Evolutionary conservation across 2,797 vertebrate genomes (phyloP), one percentile per base, ranked within the genome.

Genomic region (Poeciliopsis infans): DNA sequence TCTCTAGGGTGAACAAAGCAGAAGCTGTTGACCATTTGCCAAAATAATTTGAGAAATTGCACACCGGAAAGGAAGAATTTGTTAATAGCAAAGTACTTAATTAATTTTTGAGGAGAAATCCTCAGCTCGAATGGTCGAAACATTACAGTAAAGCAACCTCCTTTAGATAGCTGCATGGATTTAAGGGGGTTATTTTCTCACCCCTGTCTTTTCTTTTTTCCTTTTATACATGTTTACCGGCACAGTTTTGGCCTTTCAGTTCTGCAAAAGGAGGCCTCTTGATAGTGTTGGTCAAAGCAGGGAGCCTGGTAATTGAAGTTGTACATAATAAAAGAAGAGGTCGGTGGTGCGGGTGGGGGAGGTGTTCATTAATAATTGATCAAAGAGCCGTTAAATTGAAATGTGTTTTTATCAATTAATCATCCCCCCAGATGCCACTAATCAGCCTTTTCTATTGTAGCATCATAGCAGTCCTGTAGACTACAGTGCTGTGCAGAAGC

Each of bases 331-430:
- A 93, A 92, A 86, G 81, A 84, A 86, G 82, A 72, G 77, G 31
- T 45, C 28, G 13, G 25, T 46, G 45, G 49, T 20, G 5, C 4
- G 55, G 12, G 68, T 66, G 72, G 75, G 69, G 79, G 43, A n/a
- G 72, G 75, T 82, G 85, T 87, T 89, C 88, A 92, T 95, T 92
- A 93, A 95, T 94, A 94, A 94, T 92, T 94, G 90, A 95, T 94
- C 92, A 94, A 93, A 95, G 92, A 86, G 90, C 90, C 77, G 76
- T 94, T 93, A 94, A 95, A 95, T 91, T 89, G 92, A 94, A 94
- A 95, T 92, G 90, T 91, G 92, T 94, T 94, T 91, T 88, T 91
- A 92, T 95, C 92, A 95, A 95, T 94, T 94, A 95, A 94, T 95
- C 91, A 95, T 94, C 85, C 80, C 83, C 85, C 88, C 92, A 93